A percentile compares a stretch with the other conserved stretches of the same genome.
These are phyloP conservation scores for Aspidiotus destructor DNA, from an alignment of 2,888 invertebrate species.

Conservation along the genomic window DNA sequence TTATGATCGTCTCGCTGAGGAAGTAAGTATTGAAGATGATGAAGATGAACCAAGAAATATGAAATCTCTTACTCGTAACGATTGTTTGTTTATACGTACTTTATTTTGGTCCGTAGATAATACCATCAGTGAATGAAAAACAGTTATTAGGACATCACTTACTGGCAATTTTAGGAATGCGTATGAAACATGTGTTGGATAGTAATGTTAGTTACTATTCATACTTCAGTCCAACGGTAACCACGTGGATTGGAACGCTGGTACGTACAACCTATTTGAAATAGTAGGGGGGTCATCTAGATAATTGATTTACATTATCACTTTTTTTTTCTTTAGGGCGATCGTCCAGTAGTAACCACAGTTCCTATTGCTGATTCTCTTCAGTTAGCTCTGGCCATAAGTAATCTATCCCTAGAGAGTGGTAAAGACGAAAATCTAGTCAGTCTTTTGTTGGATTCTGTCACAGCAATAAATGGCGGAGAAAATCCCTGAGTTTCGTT, in stretches of 20 bases:
- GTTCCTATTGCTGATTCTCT: conserved; percentile 18
- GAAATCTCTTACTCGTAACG: too few relatives aligned
- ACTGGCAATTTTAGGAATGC: conserved; percentile 68
- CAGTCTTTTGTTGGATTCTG: conserved; percentile 20
- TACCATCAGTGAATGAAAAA: conserved; percentile 34
- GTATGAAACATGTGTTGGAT: conserved; percentile 58
- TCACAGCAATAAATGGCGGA: conserved; percentile 16
- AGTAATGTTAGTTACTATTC: conserved; percentile 42
- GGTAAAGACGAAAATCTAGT: conserved; percentile 28
- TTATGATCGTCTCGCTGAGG: conserved; percentile 52
- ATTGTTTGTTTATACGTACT: too few relatives aligned
- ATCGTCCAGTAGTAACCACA: not conserved
- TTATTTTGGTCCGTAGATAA: conserved; percentile 23
- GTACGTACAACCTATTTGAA: conserved; percentile 41
- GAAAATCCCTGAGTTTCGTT: not conserved
- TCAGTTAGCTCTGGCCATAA: conserved; percentile 16
- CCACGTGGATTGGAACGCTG: conserved; percentile 60
- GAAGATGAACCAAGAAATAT: too few relatives aligned
- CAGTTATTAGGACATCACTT: conserved; percentile 54
- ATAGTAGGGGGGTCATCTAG: conserved; percentile 49
- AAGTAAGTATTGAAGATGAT: conserved; percentile 43
- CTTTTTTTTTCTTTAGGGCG: conserved; percentile 8
- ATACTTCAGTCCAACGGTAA: conserved; percentile 58
- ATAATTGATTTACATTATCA: not conserved
- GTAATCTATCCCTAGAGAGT: conserved; percentile 17